Conservation (phyloP, 2,888 invertebrate genomes). For the Shargacucullia verbasci region DNA sequence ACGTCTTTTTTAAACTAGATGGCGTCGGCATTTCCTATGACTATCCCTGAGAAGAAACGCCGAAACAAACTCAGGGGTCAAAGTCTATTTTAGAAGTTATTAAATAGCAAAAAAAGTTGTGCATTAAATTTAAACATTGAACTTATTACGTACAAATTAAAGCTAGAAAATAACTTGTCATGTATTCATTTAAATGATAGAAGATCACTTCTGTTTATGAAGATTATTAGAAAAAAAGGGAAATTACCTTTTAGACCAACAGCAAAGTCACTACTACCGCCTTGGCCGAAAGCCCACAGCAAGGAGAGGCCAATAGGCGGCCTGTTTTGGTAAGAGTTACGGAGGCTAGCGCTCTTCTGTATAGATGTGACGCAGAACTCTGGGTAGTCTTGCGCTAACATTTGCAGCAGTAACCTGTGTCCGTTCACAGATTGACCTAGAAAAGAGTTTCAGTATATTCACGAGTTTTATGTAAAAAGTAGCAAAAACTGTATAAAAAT, state of each 20-base stretch:
- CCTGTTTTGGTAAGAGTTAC: slow-evolving; percentile 94
- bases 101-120: too few species aligned
- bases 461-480: background rate
- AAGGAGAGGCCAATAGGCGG: slow-evolving; percentile 92
- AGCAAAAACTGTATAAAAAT: too few species aligned
- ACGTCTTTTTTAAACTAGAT: too few species aligned
- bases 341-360: slow-evolving; percentile 90
- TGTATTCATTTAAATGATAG: too few species aligned
- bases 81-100: too few species aligned
- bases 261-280: slow-evolving; percentile 90
- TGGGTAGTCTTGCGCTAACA: slow-evolving; percentile 91
- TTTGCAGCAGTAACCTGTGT: slow-evolving; percentile 92
- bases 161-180: too few species aligned
- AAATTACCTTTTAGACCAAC: slow-evolving; percentile 91
- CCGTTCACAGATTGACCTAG: slow-evolving; percentile 90
- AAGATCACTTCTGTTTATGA: too few species aligned
- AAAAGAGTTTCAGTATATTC: slow-evolving; percentile 22
- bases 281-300: slow-evolving; percentile 94
- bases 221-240: background rate
- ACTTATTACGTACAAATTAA: too few species aligned
- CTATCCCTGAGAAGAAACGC: too few species aligned
- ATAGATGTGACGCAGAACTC: slow-evolving; percentile 90
- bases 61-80: too few species aligned
- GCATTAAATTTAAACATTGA: too few species aligned
- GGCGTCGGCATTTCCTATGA: too few species aligned